Base-by-base conservation (phyloP, 1,140 invertebrate genomes). In the Sinella curviseta region DNA sequence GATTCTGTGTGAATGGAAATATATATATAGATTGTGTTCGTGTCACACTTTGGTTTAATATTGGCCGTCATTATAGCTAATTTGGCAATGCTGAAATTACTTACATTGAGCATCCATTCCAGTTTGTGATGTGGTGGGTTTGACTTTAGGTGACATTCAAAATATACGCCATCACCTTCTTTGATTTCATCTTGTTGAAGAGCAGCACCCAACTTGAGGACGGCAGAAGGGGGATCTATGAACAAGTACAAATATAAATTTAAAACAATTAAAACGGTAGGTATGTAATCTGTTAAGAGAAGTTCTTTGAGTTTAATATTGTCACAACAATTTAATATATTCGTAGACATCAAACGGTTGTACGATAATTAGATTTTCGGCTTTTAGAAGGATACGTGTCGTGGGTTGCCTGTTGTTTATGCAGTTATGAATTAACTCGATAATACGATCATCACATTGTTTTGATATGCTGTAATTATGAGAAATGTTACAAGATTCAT, bases 141-240 rank as follows among this genome's bases (percentile, higher is more conserved):
- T 17, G 88, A 86, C 77, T 85, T 84, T 65, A 89, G 86, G 78
- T 86, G 86, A 81, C 89, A 89, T 83, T 89, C 88, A 81, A 89
- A 89, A 82, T 89, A 89, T 24, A 89, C 88, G 79, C 89, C 89
- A 78, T 89, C 88, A 28, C 87, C 87, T 83, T 89, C 89, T 82
- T 87, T 87, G 39, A 89, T 88, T 76, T 85, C 85, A 57, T 87
- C 86, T n/a, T 87, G 84, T 67, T 85, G 85, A 33, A 89, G 85
- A 34, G 86, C 87, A 33, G 85, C 85, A 33, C 88, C 89, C 4
- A 89, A 83, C 26, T 85, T 84, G 4, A 89, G 84, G 17, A 84
- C 84, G n/a, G 88, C 84, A 65, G 84, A 77, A 8, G 89, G 89
- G 24, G 87, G 81, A 85, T 89, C 89, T 89, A 84, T 17, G 83